phyloP scores from a whole-genome alignment of 2,113 vertebrate species.

The Eurypyga helias region DNA sequence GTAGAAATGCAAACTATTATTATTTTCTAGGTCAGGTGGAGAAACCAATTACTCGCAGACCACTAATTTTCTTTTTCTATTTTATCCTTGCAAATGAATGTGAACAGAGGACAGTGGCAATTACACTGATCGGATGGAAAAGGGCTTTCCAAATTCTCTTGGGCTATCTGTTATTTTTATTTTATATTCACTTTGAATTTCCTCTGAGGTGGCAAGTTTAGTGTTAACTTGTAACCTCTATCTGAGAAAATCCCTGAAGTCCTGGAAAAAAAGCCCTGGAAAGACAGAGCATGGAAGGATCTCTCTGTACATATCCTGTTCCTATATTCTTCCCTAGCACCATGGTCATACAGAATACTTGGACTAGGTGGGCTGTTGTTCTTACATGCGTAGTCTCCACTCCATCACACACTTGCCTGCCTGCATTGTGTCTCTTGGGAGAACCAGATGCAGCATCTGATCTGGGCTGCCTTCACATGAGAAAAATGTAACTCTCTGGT shows the following conservation, averaged over 20 bases:
- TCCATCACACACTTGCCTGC: neutral
- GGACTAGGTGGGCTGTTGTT: neutral
- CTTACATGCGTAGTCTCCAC: rapidly evolving
- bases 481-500: neutral
- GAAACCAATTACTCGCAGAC: neutral
- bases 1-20: neutral
- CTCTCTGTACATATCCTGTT: neutral
- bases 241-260: neutral
- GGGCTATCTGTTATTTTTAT: neutral
- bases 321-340: neutral
- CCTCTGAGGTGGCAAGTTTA: neutral
- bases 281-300: neutral
- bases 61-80: neutral
- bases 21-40: neutral
- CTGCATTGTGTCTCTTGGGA: neutral
- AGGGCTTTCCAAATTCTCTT: neutral
- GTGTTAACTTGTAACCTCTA: neutral
- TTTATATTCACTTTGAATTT: neutral
- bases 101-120: neutral
- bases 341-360: neutral
- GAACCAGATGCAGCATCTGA: neutral
- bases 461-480: neutral
- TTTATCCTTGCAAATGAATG: neutral
- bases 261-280: neutral
- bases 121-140: neutral